phyloP scores from a whole-genome alignment of 2,888 invertebrate species.

The Melieria omissa region DNA sequence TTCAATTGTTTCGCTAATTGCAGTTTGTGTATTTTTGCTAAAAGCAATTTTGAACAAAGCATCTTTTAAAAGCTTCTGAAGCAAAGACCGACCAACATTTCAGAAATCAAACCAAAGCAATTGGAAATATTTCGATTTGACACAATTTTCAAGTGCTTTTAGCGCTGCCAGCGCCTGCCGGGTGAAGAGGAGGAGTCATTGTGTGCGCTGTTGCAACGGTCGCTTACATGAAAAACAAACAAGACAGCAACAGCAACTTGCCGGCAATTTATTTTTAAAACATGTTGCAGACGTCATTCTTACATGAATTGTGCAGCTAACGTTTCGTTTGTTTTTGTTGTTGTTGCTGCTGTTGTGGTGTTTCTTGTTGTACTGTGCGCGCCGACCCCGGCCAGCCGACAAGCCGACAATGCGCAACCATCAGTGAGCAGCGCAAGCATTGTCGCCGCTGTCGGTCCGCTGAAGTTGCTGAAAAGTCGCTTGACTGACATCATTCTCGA shows the following conservation, averaged over 20 bases:
- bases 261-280: neutral
- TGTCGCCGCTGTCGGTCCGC: slow-evolving; percentile 16
- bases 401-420: slow-evolving; percentile 6
- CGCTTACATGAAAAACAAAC: slow-evolving; percentile 12
- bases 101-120: no score
- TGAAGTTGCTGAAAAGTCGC: slow-evolving; percentile 39
- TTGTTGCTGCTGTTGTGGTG: neutral
- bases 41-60: no score
- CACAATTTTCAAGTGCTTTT: slow-evolving; percentile 20
- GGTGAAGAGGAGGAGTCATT: neutral
- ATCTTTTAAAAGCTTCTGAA: no score
- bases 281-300: slow-evolving; percentile 18
- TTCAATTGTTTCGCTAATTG: no score
- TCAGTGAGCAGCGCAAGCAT: slow-evolving; percentile 22
- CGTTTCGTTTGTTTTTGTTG: neutral
- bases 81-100: no score
- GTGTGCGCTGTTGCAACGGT: slow-evolving; percentile 20
- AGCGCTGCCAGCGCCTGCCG: slow-evolving; percentile 14
- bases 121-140: slow-evolving; percentile 13
- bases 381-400: neutral
- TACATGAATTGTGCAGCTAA: neutral
- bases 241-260: slow-evolving; percentile 9
- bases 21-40: no score
- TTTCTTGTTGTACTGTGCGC: neutral
- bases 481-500: slow-evolving; percentile 60